Evolutionary conservation across 2,113 vertebrate genomes (phyloP), one percentile per base, ranked within the genome.

Genomic region (Pomatostomus ruficeps): DNA sequence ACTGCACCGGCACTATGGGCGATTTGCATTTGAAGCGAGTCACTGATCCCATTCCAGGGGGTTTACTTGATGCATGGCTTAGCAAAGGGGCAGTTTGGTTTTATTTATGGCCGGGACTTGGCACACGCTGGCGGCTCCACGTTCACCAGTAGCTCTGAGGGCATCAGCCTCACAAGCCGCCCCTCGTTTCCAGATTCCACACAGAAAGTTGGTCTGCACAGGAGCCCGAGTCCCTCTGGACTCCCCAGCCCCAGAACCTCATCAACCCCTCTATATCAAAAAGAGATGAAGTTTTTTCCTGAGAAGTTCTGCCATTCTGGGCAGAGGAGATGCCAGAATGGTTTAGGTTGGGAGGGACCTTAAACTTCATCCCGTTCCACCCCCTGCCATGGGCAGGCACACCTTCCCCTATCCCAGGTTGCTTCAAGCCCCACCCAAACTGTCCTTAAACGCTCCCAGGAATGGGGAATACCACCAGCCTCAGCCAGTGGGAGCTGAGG

Each of bases 31-130:
- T 78, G 78, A 95, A 95, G 79, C 0, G 14, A 87, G 70, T 2
- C 58, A 5, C 89, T 58, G 89, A 70, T 88, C 62, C 78, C 85
- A 51, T 95, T 95, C 96, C 94, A 89, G 91, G 81, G 63, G 42
- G 75, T 85, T 77, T 54, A 7, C 84, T 74, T 31, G 89, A 90
- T 51, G 88, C 91, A 62, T 38, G 76, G 89, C 85, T 95, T 59
- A 84, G 75, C 67, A 38, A 61, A 91, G 62, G 54, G 26, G 45
- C 43, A 68, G 52, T 18, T 61, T 8, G 6, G 43, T 13, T 70
- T 91, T 75, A 66, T 89, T 93, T 66, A 76, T 6, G 0, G 1
- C 49, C 4, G 0, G 2, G 63, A n/a, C 54, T 95, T 95, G 95
- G 95, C 96, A 91, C 48, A 65, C 0, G 0, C 45, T 33, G 70